Conservation (phyloP, 1,140 invertebrate species). For the Euura lappo region DNA sequence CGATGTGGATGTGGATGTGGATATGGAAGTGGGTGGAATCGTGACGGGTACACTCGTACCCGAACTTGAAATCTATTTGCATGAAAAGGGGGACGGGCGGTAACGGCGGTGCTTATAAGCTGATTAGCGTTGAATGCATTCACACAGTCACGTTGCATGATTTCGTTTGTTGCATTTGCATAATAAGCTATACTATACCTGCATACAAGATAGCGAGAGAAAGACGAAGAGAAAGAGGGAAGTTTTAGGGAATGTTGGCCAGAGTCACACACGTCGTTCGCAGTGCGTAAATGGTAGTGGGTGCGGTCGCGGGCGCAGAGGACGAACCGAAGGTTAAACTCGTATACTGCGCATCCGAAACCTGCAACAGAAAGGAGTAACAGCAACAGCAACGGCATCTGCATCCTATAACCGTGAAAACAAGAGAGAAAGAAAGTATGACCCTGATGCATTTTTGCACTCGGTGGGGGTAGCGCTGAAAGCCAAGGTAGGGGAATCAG, state of each 20-base stretch:
- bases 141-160: not conserved
- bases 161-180: not conserved
- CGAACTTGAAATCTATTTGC: no score
- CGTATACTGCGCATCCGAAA: slow-evolving; percentile 32
- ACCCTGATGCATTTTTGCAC: not conserved
- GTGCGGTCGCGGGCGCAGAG: slow-evolving; percentile 32
- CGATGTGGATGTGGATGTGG: not conserved
- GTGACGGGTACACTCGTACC: no score
- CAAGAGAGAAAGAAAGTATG: not conserved
- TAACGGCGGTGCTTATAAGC: not conserved
- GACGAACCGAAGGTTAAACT: slow-evolving; percentile 43
- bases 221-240: no score
- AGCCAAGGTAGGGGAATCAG: no score
- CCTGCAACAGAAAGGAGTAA: slow-evolving; percentile 14
- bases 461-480: not conserved
- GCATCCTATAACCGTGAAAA: no score
- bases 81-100: not conserved
- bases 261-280: not conserved
- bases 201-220: not conserved
- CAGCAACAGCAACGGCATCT: not conserved
- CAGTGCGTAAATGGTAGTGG: slow-evolving; percentile 26
- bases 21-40: not conserved
- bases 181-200: not conserved
- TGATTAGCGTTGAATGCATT: slow-evolving; percentile 2
- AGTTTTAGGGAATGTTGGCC: no score